Percentiles rank a stretch among this genome's conserved stretches.
Conservation (phyloP, 2,113 vertebrate genomes). For the Poecilia latipinna region DNA sequence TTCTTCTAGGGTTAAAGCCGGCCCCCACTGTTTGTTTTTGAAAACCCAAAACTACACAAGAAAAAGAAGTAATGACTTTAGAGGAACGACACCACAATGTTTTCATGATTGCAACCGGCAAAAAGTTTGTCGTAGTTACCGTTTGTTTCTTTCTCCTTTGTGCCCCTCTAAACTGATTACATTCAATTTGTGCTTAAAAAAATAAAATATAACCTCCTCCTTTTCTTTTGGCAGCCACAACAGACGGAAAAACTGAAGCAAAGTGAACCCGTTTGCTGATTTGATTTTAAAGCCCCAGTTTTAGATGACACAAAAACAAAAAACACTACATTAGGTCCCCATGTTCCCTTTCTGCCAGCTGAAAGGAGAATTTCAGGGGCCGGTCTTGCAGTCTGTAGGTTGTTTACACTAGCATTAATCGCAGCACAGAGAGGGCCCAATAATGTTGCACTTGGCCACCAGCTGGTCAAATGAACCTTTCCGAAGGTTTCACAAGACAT, state of each 20-base stretch:
- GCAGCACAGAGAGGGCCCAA: conserved; percentile 2
- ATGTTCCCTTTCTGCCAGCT: conserved; percentile 9
- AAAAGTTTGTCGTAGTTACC: not conserved
- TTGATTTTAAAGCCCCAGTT: not conserved
- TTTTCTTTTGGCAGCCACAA: not conserved
- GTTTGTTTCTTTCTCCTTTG: not conserved
- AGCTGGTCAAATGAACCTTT: conserved; percentile 16
- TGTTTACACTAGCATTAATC: conserved; percentile 28
- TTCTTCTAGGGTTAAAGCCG: not conserved
- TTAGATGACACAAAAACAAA: not conserved
- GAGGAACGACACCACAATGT: not conserved
- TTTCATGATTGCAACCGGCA: not conserved
- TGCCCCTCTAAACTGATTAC: not conserved
- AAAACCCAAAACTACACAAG: not conserved
- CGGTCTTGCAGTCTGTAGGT: conserved; percentile 1
- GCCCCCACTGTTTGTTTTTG: not conserved
- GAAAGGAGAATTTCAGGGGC: conserved; percentile 16
- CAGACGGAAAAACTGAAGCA: not conserved
- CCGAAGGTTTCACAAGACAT: not conserved
- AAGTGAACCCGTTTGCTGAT: not conserved
- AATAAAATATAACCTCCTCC: too few relatives aligned
- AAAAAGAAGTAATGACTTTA: not conserved
- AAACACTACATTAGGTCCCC: not conserved
- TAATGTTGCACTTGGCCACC: conserved; percentile 38
- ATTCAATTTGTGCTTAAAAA: not conserved